These are phyloP conservation scores for Cyclophora punctaria DNA, from an alignment of 2,888 invertebrate genomes.

Conservation along the genomic window DNA sequence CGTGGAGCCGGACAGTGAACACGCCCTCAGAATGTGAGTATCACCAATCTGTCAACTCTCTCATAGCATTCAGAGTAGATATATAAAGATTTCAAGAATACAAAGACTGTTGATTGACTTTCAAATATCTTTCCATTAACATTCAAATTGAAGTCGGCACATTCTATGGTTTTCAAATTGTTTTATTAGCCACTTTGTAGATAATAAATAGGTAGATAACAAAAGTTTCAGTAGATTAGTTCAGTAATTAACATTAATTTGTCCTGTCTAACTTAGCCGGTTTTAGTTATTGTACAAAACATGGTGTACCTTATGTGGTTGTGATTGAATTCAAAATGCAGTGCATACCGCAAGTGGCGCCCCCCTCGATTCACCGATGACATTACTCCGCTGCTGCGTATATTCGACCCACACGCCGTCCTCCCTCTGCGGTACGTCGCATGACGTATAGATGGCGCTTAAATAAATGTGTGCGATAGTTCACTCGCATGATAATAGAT, in stretches of 20 bases:
- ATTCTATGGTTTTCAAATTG: too few species aligned
- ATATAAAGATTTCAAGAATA: too few species aligned
- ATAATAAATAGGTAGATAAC: too few species aligned
- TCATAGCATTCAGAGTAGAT: neutral
- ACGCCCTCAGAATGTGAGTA: conserved; percentile 79
- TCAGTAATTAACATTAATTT: too few species aligned
- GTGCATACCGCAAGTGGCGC: conserved; percentile 88
- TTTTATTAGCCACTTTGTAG: too few species aligned
- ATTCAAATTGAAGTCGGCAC: too few species aligned
- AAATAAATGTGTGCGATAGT: conserved; percentile 43
- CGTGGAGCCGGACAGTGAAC: conserved; percentile 75
- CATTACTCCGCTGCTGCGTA: conserved; percentile 84
- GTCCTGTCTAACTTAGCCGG: too few species aligned
- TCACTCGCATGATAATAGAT: conserved; percentile 45
- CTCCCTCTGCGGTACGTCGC: conserved; percentile 70
- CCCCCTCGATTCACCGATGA: conserved; percentile 87
- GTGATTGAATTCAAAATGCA: conserved; percentile 61
- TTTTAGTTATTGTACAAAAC: too few species aligned
- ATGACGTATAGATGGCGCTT: conserved; percentile 67
- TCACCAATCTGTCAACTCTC: neutral
- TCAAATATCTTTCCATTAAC: too few species aligned
- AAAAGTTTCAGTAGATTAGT: too few species aligned
- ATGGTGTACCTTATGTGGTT: conserved; percentile 4
- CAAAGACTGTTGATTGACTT: too few species aligned
- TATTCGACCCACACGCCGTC: conserved; percentile 83